Evolutionary conservation across 1,140 invertebrate genomes (phyloP), one percentile per base, ranked within the genome.

Genomic region (Diploscapter pachys): DNA sequence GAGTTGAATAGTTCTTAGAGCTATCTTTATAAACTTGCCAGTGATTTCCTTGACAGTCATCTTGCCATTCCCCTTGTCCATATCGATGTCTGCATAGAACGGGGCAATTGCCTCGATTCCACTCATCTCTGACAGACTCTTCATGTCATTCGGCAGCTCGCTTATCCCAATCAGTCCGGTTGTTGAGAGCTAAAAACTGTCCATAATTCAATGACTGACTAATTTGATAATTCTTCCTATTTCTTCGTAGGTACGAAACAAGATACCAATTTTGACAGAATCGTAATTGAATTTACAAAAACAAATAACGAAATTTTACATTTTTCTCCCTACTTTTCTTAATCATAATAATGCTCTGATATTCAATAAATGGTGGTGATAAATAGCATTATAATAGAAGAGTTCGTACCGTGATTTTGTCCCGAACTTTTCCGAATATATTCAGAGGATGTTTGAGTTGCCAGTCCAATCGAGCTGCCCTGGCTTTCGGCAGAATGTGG

Each of bases 1-100:
- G 53, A 55, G 51, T 8, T 49, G 4, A 31, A 31, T 31, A 31
- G 31, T 31, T 31, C 31, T 31, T 31, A 31, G 31, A 31, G 31
- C 31, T 31, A 31, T 31, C 31, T 31, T 31, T 31, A 31, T 31
- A 31, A 31, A 31, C 31, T 31, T 31, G 31, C 31, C 31, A 31
- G 31, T 31, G 31, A 74, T 79, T 71, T 85, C 83, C n/a, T 59
- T 71, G 9, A 85, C 79, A 56, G 63, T 77, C 31, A 83, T 31
- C 31, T 31, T 31, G 31, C 82, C 59, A 78, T 64, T 50, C 83
- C 83, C 31, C 80, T 69, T 49, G 4, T 79, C 68, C n/a, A 85
- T 61, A 63, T 84, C 84, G 50, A 84, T 85, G 2, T 81, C 68
- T 31, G 81, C 79, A 64, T 82, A 85, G 76, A 86, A 86, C 8